Conservation (phyloP, 2,888 invertebrate species). For the Diaphora mendica region DNA sequence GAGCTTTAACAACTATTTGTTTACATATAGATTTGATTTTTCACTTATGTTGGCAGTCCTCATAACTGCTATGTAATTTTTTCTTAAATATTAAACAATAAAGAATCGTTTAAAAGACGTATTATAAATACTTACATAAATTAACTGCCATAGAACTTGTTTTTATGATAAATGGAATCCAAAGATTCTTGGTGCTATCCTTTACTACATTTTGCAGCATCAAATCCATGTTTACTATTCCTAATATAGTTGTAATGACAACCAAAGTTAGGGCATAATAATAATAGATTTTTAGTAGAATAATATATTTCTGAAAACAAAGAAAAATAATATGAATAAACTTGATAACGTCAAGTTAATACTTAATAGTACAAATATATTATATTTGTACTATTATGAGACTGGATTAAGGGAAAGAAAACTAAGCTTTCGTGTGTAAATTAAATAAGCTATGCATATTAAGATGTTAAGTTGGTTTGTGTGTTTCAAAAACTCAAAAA, state of each 20-base stretch:
- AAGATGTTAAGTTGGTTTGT: too few relatives aligned
- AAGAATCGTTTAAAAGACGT: not conserved
- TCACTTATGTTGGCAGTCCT: too few relatives aligned
- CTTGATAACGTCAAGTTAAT: too few relatives aligned
- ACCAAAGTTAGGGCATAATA: not conserved
- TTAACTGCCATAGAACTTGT: not conserved
- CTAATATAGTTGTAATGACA: not conserved
- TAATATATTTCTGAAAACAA: not conserved
- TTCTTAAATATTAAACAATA: not conserved
- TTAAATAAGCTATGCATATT: too few relatives aligned
- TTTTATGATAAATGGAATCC: not conserved
- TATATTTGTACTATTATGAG: too few relatives aligned
- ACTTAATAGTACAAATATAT: too few relatives aligned
- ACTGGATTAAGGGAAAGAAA: too few relatives aligned
- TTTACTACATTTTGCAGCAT: not conserved
- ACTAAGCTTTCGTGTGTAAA: too few relatives aligned
- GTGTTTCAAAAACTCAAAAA: too few relatives aligned
- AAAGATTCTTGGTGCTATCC: not conserved
- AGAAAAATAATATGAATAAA: not conserved
- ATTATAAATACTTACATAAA: conserved; percentile 7
- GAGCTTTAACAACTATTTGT: too few relatives aligned
- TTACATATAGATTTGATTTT: too few relatives aligned
- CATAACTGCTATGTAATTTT: too few relatives aligned
- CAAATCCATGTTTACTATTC: not conserved
- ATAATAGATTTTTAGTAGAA: not conserved